phyloP scores from a whole-genome alignment of 1,140 invertebrate genomes.

The Formica selysi region DNA sequence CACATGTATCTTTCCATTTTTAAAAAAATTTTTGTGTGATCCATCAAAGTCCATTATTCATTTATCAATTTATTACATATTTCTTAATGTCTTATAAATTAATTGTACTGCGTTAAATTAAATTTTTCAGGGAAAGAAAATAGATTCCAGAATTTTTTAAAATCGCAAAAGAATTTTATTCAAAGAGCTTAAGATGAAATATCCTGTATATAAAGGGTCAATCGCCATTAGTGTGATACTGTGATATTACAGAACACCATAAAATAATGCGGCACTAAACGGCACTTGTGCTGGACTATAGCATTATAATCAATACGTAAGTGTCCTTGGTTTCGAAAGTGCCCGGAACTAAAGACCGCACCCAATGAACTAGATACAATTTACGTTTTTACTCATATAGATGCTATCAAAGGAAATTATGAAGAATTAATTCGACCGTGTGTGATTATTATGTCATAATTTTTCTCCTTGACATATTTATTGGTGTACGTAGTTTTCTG shows the following conservation, averaged over 20 bases:
- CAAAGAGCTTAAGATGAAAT: background rate
- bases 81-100: too few relatives aligned
- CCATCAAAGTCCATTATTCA: too few relatives aligned
- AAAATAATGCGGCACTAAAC: slow-evolving; percentile 11
- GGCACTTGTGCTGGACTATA: background rate
- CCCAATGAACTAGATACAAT: slow-evolving; percentile 38
- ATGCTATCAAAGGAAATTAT: background rate
- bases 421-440: background rate
- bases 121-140: too few relatives aligned
- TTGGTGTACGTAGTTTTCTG: background rate
- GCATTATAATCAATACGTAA: slow-evolving; percentile 54
- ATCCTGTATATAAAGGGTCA: background rate
- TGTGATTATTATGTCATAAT: background rate
- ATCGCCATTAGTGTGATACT: background rate
- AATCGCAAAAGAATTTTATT: background rate
- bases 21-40: too few relatives aligned
- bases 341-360: slow-evolving; percentile 47
- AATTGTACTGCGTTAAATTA: too few relatives aligned
- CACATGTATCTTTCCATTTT: too few relatives aligned
- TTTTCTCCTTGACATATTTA: slow-evolving; percentile 7
- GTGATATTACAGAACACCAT: slow-evolving; percentile 1
- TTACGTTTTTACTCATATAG: background rate
- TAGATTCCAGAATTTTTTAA: too few relatives aligned
- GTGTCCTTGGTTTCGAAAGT: slow-evolving; percentile 64
- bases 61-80: too few relatives aligned